Base-by-base conservation (phyloP, 2,888 invertebrate species). In the Drepanosiphum platanoidis region DNA sequence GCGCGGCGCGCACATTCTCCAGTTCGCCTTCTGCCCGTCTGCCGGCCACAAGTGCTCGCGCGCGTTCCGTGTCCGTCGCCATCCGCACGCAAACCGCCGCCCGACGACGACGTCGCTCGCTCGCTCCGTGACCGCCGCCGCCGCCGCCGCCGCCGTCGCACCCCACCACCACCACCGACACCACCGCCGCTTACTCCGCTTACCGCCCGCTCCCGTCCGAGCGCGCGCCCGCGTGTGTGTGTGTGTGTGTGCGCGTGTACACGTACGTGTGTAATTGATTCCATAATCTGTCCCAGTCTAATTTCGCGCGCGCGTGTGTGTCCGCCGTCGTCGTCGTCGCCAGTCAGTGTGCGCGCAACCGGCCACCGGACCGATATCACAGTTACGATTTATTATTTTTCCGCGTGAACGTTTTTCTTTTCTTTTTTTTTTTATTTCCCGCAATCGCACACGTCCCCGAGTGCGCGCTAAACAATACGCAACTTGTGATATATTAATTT, bases 21-120 rank as follows among this genome's bases (percentile, higher is more conserved):
- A 83, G 84, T 84, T 84, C 75, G 84, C 84, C 77, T 84, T 84
- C 84, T 84, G 84, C 68, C 84, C 77, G 84, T 77, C 68, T 77
- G 68, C 68, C 68, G 84, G 84, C 58, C 68, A 70, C 84, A 77
- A 84, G 84, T 84, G 82, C 72, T 42, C 46, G 74, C 71, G 39
- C 9, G 36, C 42, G 83, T 75, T 64, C 34, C 72, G 72, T n/a
- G 9, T 78, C 27, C 61, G 22, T 15, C n/a, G 61, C 64, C 64
- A 64, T 78, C 27, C 79, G 74, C 79, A 52, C 52, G 27, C 83
- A 34, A n/a, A 61, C 32, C 42, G 82, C 82, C 82, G 83, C 46
- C n/a, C 82, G 80, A 36, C 80, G 46, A 80, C 70, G 71, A 39
- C 80, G 80, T 58, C 68, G 64, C 27, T 34, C 72, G 72, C 18